Conservation (phyloP, 2,888 invertebrate species). For the Drosophila limbata region DNA sequence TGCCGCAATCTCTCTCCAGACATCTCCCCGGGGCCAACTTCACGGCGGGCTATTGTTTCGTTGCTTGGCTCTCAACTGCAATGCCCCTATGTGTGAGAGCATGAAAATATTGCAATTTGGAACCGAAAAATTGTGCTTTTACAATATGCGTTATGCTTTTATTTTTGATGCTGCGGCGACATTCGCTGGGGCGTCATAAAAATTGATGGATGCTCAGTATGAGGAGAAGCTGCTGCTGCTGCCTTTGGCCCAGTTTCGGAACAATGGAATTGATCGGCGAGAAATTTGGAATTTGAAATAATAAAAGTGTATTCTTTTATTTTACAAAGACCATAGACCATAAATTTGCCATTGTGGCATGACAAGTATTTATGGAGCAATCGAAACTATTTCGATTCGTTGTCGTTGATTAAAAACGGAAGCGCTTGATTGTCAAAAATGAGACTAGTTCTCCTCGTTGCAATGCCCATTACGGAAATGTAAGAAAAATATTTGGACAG, state of each 20-base stretch:
- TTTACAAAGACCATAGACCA: conserved; percentile 41
- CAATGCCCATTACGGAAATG: conserved; percentile 50
- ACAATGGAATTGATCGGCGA: conserved; percentile 64
- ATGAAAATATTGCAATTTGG: conserved; percentile 59
- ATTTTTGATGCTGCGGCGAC: conserved; percentile 29
- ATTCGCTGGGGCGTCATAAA: conserved; percentile 74
- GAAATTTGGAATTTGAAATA: conserved; percentile 60
- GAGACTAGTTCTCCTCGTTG: conserved; percentile 17
- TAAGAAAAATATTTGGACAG: conserved; percentile 64
- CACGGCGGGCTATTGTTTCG: conserved; percentile 38
- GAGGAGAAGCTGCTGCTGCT: neutral
- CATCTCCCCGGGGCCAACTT: conserved; percentile 31
- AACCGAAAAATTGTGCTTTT: conserved; percentile 43
- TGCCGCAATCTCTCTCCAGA: conserved; percentile 54
- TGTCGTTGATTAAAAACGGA: conserved; percentile 63
- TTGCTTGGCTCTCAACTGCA: conserved; percentile 27
- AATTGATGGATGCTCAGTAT: conserved; percentile 68
- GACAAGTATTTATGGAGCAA: conserved; percentile 75
- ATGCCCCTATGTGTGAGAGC: neutral
- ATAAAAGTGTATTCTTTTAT: conserved; percentile 43
- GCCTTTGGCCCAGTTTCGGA: conserved; percentile 33
- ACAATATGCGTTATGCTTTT: conserved; percentile 33
- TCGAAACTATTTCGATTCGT: conserved; percentile 58
- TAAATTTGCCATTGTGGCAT: conserved; percentile 47
- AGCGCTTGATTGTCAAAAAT: conserved; percentile 53